These are phyloP conservation scores for Geococcyx californianus DNA, from an alignment of 2,113 vertebrate species.

Conservation along the genomic window DNA sequence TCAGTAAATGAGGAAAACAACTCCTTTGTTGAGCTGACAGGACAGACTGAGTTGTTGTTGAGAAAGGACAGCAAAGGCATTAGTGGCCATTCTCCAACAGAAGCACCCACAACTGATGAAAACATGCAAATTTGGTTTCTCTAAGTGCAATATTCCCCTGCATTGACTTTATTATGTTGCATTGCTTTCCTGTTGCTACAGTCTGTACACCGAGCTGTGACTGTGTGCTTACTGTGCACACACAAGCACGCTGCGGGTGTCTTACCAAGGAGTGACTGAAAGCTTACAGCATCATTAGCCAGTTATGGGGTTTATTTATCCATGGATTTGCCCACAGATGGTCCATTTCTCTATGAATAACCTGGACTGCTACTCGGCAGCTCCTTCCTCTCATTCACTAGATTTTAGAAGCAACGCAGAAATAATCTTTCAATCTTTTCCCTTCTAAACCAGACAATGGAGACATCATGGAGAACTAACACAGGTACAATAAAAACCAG, in stretches of 20 bases:
- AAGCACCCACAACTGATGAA: neutral
- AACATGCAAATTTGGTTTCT: slow-evolving; percentile 52
- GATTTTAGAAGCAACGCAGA: neutral
- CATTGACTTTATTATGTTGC: slow-evolving; percentile 18
- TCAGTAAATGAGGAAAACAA: neutral
- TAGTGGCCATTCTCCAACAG: neutral
- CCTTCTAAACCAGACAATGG: neutral
- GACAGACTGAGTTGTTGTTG: neutral
- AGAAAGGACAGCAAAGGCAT: neutral
- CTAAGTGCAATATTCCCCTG: neutral
- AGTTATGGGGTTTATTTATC: accelerated
- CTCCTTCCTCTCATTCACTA: neutral
- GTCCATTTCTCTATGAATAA: neutral
- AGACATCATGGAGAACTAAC: neutral
- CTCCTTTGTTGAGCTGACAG: neutral
- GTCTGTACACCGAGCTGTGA: neutral
- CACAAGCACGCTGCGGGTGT: accelerated
- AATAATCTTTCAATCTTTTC: neutral
- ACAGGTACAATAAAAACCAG: neutral
- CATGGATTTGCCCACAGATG: neutral
- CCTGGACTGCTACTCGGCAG: neutral
- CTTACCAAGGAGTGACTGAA: accelerated
- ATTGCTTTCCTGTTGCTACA: neutral
- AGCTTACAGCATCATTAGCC: neutral
- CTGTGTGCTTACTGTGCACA: accelerated